Evolutionary conservation across 2,113 vertebrate species (phyloP).

Genomic region (Sinocyclocheilus anshuiensis): DNA sequence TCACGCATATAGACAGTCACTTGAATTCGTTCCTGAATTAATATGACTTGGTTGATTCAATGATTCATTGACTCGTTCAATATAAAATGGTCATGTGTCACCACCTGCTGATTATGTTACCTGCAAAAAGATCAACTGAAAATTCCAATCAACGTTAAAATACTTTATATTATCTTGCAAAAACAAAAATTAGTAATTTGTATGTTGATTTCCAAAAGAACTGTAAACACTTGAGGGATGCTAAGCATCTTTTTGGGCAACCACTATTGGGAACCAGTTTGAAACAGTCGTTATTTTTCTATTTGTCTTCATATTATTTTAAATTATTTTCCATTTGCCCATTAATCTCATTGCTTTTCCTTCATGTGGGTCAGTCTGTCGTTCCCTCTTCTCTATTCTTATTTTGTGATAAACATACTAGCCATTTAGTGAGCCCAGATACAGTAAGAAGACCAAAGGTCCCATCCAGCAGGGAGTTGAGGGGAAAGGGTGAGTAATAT

Average conservation of each 20-base stretch:
- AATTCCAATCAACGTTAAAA: neutral
- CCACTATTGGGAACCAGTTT: neutral
- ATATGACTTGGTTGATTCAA: neutral
- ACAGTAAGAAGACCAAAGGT: neutral
- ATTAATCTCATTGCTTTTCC: neutral
- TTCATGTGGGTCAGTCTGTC: neutral
- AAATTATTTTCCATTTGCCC: neutral
- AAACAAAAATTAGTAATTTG: no score
- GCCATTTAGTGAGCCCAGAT: neutral
- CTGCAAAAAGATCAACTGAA: neutral
- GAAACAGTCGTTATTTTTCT: neutral
- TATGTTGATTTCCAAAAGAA: no score
- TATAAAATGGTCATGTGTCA: neutral
- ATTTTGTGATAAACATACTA: neutral
- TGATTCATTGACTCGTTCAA: neutral
- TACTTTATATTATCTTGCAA: no score
- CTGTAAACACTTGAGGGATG: neutral
- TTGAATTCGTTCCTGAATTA: neutral
- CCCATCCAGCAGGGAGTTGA: neutral
- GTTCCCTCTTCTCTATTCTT: neutral
- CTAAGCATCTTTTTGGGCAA: neutral
- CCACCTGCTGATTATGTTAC: neutral
- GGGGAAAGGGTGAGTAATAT: constrained; percentile 17
- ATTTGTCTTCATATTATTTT: neutral
- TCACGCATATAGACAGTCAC: no score